phyloP scores from a whole-genome alignment of 2,113 vertebrate genomes.

The human region DNA sequence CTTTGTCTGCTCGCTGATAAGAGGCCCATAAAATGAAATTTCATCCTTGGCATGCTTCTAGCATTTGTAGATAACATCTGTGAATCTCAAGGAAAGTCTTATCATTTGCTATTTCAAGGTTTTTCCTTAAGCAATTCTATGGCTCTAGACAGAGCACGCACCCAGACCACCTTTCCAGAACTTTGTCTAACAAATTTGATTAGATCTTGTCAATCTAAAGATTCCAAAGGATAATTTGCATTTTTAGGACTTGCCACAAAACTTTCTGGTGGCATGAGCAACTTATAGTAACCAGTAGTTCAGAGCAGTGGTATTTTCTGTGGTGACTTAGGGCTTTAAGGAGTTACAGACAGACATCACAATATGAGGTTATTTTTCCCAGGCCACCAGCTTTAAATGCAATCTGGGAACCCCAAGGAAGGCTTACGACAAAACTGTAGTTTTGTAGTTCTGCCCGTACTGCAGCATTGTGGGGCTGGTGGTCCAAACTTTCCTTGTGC shows the following conservation, averaged over 20 bases:
- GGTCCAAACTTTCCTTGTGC: not conserved
- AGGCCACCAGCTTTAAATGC: not conserved
- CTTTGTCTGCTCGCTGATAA: conserved; percentile 25
- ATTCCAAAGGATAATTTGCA: not conserved
- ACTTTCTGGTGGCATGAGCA: not conserved
- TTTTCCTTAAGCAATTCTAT: conserved; percentile 19
- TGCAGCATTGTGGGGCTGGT: not conserved
- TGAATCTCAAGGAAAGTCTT: not conserved
- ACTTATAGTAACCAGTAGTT: not conserved
- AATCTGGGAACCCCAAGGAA: not conserved
- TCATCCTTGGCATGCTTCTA: conserved; percentile 15
- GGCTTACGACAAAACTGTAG: not conserved
- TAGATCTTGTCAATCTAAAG: conserved; percentile 32
- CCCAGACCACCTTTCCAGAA: not conserved
- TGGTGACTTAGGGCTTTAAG: not conserved
- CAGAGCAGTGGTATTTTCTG: not conserved
- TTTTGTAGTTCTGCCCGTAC: not conserved
- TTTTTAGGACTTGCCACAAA: conserved; percentile 2
- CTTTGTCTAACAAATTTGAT: not conserved
- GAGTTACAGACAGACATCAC: not conserved
- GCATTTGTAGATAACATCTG: conserved; percentile 48
- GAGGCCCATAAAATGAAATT: not conserved
- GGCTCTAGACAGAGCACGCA: not conserved
- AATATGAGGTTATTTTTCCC: not conserved
- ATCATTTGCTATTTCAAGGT: not conserved